These are phyloP conservation scores for Rynchops niger DNA, from an alignment of 2,113 vertebrate genomes.

Conservation along the genomic window DNA sequence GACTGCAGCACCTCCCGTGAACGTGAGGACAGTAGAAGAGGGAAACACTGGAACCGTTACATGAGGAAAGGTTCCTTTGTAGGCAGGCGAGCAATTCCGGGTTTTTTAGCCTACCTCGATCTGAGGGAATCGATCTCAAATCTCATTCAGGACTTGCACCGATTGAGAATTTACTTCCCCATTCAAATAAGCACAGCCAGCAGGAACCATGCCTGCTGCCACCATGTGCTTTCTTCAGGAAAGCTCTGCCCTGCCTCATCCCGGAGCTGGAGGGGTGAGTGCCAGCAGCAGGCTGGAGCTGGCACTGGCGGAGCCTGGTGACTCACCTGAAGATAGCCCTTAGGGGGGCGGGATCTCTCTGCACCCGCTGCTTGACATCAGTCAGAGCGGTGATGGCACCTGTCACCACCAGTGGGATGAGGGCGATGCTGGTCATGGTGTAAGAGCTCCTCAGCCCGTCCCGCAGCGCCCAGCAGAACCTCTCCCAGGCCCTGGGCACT, in stretches of 20 bases:
- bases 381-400: background rate
- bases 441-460: background rate
- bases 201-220: background rate
- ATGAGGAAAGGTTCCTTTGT: background rate
- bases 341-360: background rate
- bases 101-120: background rate
- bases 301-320: background rate
- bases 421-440: accelerated
- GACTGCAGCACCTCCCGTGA: background rate
- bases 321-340: background rate
- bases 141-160: background rate
- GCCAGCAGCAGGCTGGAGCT: background rate
- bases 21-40: background rate
- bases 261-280: background rate
- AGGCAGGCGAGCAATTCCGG: background rate
- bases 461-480: background rate
- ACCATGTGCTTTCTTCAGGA: background rate
- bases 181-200: background rate
- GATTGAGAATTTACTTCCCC: background rate
- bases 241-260: background rate
- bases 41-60: background rate
- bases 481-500: background rate
- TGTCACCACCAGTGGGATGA: background rate
- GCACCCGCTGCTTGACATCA: background rate
- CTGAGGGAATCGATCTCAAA: background rate